phyloP scores from a whole-genome alignment of 2,888 invertebrate species.

The Rhogogaster chlorosoma region DNA sequence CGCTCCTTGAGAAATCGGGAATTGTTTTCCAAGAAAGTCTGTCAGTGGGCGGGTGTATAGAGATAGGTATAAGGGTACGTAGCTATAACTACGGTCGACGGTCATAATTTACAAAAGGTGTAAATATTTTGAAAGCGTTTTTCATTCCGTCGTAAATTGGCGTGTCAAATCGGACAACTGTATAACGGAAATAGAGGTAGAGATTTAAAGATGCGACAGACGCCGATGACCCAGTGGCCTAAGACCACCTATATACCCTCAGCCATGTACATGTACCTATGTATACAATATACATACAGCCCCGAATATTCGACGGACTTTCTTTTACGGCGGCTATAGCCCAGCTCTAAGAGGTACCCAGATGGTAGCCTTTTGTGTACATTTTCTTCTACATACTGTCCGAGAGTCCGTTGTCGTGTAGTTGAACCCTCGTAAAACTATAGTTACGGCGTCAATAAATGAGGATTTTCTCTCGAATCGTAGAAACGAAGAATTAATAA shows the following conservation, averaged over 20 bases:
- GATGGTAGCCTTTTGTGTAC: constrained; percentile 19
- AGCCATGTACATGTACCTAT: too few relatives aligned
- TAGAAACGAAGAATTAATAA: not conserved
- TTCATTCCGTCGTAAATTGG: constrained; percentile 31
- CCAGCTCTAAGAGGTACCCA: not conserved
- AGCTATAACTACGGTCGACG: not conserved
- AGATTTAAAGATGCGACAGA: not conserved
- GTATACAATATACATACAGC: not conserved
- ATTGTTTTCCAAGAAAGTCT: not conserved
- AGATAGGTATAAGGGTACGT: not conserved
- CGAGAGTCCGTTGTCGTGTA: constrained; percentile 2
- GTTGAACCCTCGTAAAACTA: constrained; percentile 30
- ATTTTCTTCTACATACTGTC: not conserved
- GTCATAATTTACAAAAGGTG: constrained; percentile 25
- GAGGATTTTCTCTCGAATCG: not conserved
- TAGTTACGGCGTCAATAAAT: constrained; percentile 16
- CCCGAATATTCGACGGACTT: not conserved
- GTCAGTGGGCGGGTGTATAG: not conserved
- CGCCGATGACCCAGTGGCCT: not conserved
- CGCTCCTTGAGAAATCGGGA: not conserved
- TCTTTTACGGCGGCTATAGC: constrained; percentile 12
- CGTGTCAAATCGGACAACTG: not conserved
- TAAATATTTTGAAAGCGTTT: constrained; percentile 45
- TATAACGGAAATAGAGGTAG: not conserved
- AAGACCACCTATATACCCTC: not conserved